Percentiles rank a stretch among this genome's conserved stretches.
phyloP scores from a whole-genome alignment of 1,140 invertebrate genomes.

The Aricia agestis region DNA sequence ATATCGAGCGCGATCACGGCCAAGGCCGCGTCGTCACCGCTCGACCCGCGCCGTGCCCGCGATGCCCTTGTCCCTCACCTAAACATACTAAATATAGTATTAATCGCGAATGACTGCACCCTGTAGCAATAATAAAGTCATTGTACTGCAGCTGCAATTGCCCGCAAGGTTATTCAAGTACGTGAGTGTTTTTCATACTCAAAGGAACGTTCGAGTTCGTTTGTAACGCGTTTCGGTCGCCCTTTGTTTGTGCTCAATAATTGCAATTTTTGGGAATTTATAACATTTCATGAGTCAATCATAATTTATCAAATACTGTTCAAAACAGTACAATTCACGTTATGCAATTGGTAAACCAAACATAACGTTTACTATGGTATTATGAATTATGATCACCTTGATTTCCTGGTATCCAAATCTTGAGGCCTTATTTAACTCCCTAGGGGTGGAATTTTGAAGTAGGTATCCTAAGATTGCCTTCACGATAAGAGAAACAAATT shows the following conservation, averaged over 20 bases:
- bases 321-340: not conserved
- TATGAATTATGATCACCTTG: no score
- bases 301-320: no score
- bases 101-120: not conserved
- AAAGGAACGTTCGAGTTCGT: slow-evolving; percentile 4
- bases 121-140: slow-evolving; percentile 13
- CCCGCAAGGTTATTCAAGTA: slow-evolving; percentile 13
- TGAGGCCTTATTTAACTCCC: no score
- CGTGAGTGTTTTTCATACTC: slow-evolving; percentile 8
- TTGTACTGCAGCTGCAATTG: slow-evolving; percentile 13
- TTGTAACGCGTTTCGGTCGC: slow-evolving; percentile 1
- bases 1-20: slow-evolving; percentile 72
- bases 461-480: no score
- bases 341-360: no score
- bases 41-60: slow-evolving; percentile 34
- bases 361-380: no score
- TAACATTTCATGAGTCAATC: no score
- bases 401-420: no score
- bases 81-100: slow-evolving; percentile 14
- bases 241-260: not conserved
- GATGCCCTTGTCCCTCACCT: slow-evolving; percentile 22
- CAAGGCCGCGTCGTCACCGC: slow-evolving; percentile 65
- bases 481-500: no score
- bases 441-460: no score
- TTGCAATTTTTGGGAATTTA: not conserved